Conservation (phyloP, 37 sponge, comb jelly and placozoan genomes). For the Geodia barretti region DNA sequence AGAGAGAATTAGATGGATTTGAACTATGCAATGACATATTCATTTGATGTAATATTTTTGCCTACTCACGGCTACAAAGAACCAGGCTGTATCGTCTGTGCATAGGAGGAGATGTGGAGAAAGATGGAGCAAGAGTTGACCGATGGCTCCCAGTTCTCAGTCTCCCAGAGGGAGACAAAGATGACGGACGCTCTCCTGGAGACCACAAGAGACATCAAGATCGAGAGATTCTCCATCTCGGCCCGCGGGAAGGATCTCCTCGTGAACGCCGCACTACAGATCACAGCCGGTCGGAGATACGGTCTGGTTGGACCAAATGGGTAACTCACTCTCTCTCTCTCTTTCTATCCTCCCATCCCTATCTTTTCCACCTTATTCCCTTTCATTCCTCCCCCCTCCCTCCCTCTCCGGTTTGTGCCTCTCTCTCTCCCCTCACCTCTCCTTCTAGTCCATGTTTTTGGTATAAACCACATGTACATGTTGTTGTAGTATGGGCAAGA, state of each 20-base stretch:
- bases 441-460: no score
- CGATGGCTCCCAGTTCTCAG: constrained; percentile 59
- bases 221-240: constrained; percentile 94
- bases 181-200: constrained; percentile 27
- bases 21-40: not conserved
- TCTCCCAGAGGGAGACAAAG: constrained; percentile 68
- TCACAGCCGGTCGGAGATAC: constrained; percentile 86
- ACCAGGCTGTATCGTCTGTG: constrained; percentile 1
- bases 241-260: constrained; percentile 95
- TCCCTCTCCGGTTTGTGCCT: no score
- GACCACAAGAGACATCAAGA: constrained; percentile 41
- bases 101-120: constrained; percentile 31
- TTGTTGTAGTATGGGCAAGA: constrained; percentile 96
- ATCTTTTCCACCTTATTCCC: no score
- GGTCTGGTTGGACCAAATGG: constrained; percentile 99
- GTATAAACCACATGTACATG: no score
- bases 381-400: no score
- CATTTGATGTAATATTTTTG: not conserved
- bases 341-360: no score
- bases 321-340: constrained; percentile 54
- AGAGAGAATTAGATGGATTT: not conserved
- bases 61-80: not conserved
- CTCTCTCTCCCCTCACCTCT: no score
- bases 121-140: constrained; percentile 30
- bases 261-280: constrained; percentile 85